phyloP scores from a whole-genome alignment of 1,140 invertebrate genomes.

The Diorhabda carinulata region DNA sequence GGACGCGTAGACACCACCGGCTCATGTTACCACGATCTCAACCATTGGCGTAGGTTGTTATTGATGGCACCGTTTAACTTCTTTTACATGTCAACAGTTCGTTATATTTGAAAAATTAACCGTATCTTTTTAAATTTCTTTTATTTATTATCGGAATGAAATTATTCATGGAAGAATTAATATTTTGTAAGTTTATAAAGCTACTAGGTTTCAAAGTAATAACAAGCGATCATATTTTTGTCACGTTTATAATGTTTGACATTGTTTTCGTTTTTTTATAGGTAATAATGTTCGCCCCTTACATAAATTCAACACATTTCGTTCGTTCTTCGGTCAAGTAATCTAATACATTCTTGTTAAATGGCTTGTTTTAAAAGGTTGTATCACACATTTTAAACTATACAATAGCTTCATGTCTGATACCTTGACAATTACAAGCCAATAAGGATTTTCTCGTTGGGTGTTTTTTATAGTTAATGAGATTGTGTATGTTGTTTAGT shows the following conservation, averaged over 20 bases:
- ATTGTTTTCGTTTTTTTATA: too few relatives aligned
- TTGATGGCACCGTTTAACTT: too few relatives aligned
- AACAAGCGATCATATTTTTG: too few relatives aligned
- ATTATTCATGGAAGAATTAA: too few relatives aligned
- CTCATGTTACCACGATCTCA: background rate
- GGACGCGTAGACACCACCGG: background rate
- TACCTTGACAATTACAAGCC: slow-evolving; percentile 10
- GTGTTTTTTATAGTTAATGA: background rate
- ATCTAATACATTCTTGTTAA: slow-evolving; percentile 14
- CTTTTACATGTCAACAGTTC: too few relatives aligned
- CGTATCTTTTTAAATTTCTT: too few relatives aligned
- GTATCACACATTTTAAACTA: slow-evolving; percentile 11
- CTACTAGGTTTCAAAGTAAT: too few relatives aligned
- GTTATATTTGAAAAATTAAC: too few relatives aligned
- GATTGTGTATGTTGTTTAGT: background rate
- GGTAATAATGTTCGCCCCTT: too few relatives aligned
- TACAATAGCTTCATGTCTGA: slow-evolving; percentile 1
- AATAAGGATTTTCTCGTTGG: background rate
- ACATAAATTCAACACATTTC: background rate
- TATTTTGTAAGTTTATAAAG: too few relatives aligned
- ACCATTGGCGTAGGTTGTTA: background rate
- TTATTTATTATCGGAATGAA: too few relatives aligned
- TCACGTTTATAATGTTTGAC: too few relatives aligned
- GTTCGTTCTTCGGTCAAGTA: slow-evolving; percentile 3
- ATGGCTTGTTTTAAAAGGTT: slow-evolving; percentile 5